Conservation (phyloP, 2,888 invertebrate species). For the Stenotaenia linearis region DNA sequence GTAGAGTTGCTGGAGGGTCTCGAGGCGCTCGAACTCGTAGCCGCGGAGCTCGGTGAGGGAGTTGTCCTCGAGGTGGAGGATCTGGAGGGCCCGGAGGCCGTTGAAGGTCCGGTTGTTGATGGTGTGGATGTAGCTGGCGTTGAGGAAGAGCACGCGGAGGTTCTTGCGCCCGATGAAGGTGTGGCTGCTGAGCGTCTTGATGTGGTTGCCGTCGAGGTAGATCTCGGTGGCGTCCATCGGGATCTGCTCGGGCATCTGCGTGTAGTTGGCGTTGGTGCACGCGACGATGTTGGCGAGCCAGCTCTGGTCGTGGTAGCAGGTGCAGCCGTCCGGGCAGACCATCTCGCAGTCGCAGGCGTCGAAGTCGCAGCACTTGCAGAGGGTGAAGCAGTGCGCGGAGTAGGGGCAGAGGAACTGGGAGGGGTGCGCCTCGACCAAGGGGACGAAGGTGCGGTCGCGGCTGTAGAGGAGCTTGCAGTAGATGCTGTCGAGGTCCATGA, state of each 20-base stretch:
- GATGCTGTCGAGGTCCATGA: slow-evolving; percentile 76
- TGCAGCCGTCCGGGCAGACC: slow-evolving; percentile 80
- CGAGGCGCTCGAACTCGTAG: slow-evolving; percentile 73
- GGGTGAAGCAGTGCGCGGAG: slow-evolving; percentile 74
- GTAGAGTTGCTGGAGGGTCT: slow-evolving; percentile 64
- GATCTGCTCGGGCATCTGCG: slow-evolving; percentile 64
- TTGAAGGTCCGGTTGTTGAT: slow-evolving; percentile 79
- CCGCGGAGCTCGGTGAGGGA: slow-evolving; percentile 63
- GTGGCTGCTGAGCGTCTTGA: slow-evolving; percentile 69
- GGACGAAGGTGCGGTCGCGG: slow-evolving; percentile 65
- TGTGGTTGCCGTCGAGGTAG: slow-evolving; percentile 76
- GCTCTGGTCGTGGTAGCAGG: slow-evolving; percentile 80
- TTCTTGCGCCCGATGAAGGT: slow-evolving; percentile 79
- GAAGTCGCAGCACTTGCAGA: slow-evolving; percentile 85
- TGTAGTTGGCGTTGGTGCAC: slow-evolving; percentile 58
- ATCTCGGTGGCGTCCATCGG: slow-evolving; percentile 88
- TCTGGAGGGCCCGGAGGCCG: slow-evolving; percentile 69
- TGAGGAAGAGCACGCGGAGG: slow-evolving; percentile 67
- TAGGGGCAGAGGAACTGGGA: slow-evolving; percentile 81
- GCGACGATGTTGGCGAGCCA: slow-evolving; percentile 82
- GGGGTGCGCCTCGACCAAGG: slow-evolving; percentile 69
- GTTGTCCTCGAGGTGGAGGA: slow-evolving; percentile 70
- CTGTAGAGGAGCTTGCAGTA: slow-evolving; percentile 74
- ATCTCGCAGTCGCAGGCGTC: slow-evolving; percentile 89
- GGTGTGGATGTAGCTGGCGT: slow-evolving; percentile 68